phyloP scores from a whole-genome alignment of 2,888 invertebrate species.

The Itoplectis maculator region DNA sequence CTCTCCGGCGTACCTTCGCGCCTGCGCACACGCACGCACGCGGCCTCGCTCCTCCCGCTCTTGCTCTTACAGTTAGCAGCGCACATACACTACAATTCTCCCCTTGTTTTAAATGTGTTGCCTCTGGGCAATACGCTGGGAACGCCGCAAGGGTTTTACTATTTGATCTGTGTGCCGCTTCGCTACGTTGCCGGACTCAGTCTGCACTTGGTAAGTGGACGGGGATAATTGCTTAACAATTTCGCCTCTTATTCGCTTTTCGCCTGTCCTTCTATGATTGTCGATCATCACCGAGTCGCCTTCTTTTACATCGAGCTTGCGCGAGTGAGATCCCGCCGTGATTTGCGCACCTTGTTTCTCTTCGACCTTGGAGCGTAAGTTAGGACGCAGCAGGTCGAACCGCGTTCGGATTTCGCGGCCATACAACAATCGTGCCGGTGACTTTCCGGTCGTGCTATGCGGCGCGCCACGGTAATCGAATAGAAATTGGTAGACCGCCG shows the following conservation, averaged over 20 bases:
- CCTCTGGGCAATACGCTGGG: slow-evolving; percentile 4
- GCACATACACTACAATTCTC: slow-evolving; percentile 12
- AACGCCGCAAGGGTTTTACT: slow-evolving; percentile 42
- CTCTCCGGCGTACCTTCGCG: slow-evolving; percentile 37
- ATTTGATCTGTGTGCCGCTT: slow-evolving; percentile 29
- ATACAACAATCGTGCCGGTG: slow-evolving; percentile 55
- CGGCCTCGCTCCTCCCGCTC: too few relatives aligned
- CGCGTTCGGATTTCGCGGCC: slow-evolving; percentile 35
- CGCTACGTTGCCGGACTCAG: slow-evolving; percentile 11
- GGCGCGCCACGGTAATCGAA: slow-evolving; percentile 57
- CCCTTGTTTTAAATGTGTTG: too few relatives aligned
- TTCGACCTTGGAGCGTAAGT: background rate
- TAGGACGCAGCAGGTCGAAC: slow-evolving; percentile 23
- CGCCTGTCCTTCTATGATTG: background rate
- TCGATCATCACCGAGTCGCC: slow-evolving; percentile 28
- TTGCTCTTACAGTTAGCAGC: too few relatives aligned
- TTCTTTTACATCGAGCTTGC: background rate
- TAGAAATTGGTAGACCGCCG: slow-evolving; percentile 48
- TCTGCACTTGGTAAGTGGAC: slow-evolving; percentile 34
- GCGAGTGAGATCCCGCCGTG: background rate
- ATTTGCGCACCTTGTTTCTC: slow-evolving; percentile 13
- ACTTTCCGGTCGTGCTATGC: slow-evolving; percentile 55
- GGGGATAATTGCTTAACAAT: slow-evolving; percentile 41
- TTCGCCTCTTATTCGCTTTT: slow-evolving; percentile 28
- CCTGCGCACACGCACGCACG: background rate